Evolutionary conservation across 2,797 vertebrate species (phyloP), one percentile per base, ranked within the genome.

Genomic region (Onychomys arenicola): DNA sequence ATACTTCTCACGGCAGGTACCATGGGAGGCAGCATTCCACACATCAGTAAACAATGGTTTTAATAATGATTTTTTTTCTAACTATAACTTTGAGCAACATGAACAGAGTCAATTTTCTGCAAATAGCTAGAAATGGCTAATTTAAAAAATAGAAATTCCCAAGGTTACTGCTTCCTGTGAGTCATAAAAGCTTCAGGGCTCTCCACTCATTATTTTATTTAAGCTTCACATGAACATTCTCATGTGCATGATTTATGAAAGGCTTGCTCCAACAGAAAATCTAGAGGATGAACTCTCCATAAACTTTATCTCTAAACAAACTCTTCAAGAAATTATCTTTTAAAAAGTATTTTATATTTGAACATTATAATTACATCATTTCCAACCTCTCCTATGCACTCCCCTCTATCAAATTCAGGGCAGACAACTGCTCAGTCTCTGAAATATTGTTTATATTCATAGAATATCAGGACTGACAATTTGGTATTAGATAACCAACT

Each of bases 61-160:
- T 13, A 84, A 91, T 67, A 76, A 77, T 67, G 27, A 43, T 17
- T 27, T 92, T 67, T 5, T 59, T 83, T 46, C 32, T 90, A n/a
- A 76, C 67, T 52, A n/a, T 12, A 55, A 80, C 34, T 85, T 91
- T 13, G 57, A 63, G 49, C 21, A 90, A 43, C 46, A 83, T 9
- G 73, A 84, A 77, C 7, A 16, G 37, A 91, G 40, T 32, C 46
- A 71, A 69, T 32, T 90, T 96, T 80, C 90, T 82, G 21, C 27
- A n/a, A n/a, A n/a, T 63, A 82, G 14, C 49, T 92, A 81, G 59
- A 40, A 76, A 90, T 9, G 67, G 43, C 37, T 92, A 61, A 86
- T 69, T 95, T 86, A 90, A 88, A 55, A 89, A 92, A 80, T 1
- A 84, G 27, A 89, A 92, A 90, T 86, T 55, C 57, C 34, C 5